Conservation (phyloP, 2,888 invertebrate species). For the Poecilus cupreus region DNA sequence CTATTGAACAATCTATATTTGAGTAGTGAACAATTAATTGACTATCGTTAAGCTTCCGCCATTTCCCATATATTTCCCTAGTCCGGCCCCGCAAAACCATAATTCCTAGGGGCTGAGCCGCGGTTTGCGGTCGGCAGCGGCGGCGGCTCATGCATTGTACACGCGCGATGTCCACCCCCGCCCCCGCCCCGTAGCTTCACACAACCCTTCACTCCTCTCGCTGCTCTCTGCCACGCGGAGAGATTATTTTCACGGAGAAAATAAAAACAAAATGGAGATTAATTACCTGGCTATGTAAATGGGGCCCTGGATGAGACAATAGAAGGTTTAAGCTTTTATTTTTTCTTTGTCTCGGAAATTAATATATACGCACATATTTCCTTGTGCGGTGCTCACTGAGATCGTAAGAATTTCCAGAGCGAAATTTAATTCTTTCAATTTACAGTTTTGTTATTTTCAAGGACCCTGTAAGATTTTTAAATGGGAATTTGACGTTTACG, state of each 20-base stretch:
- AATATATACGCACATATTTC: too few relatives aligned
- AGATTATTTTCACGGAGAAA: conserved; percentile 54
- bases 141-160: conserved; percentile 46
- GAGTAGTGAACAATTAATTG: too few relatives aligned
- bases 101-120: conserved; percentile 38
- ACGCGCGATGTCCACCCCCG: not conserved
- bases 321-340: too few relatives aligned
- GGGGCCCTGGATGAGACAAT: not conserved
- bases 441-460: too few relatives aligned
- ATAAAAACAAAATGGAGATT: conserved; percentile 57
- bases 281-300: conserved; percentile 48
- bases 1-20: too few relatives aligned
- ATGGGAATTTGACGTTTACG: too few relatives aligned
- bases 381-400: too few relatives aligned
- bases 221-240: not conserved
- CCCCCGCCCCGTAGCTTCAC: not conserved
- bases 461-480: too few relatives aligned
- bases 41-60: too few relatives aligned
- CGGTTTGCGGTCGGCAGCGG: conserved; percentile 30
- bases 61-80: not conserved
- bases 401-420: too few relatives aligned
- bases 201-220: not conserved
- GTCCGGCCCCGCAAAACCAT: conserved; percentile 29
- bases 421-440: too few relatives aligned
- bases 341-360: too few relatives aligned